phyloP scores from a whole-genome alignment of 2,797 vertebrate genomes.

The Typhlichthys eigenmanni region DNA sequence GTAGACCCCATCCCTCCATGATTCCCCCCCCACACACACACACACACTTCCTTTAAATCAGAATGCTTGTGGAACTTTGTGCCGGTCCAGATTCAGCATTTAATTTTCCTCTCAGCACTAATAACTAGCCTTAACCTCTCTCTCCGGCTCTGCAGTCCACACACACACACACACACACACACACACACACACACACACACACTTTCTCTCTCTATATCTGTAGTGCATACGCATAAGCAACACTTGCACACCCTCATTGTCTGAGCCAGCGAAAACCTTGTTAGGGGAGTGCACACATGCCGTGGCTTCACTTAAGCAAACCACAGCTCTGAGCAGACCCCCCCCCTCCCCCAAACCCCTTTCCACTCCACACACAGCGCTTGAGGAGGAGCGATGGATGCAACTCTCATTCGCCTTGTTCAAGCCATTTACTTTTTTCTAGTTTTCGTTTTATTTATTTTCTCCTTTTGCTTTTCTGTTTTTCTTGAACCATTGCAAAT shows the following conservation, averaged over 20 bases:
- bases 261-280: constrained; percentile 77
- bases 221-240: constrained; percentile 71
- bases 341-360: constrained; percentile 39
- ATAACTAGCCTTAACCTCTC: constrained; percentile 81
- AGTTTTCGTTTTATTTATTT: constrained; percentile 16
- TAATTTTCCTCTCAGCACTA: constrained; percentile 74
- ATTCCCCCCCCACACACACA: constrained; percentile 1
- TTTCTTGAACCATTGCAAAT: constrained; percentile 61
- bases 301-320: constrained; percentile 53
- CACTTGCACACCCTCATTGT: constrained; percentile 79
- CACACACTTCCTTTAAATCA: constrained; percentile 42
- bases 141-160: constrained; percentile 70
- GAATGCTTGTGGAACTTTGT: constrained; percentile 65
- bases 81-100: constrained; percentile 63
- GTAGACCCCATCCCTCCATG: constrained; percentile 40
- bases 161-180: constrained; percentile 37
- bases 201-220: constrained; percentile 44
- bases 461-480: constrained; percentile 32
- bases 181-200: constrained; percentile 2
- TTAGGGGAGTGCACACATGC: constrained; percentile 66
- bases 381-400: constrained; percentile 70
- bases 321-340: constrained; percentile 45
- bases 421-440: constrained; percentile 76
- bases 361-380: constrained; percentile 53
- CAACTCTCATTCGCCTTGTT: constrained; percentile 71